Evolutionary conservation across 2,888 invertebrate species (phyloP).

Genomic region (Xestia xanthographa): DNA sequence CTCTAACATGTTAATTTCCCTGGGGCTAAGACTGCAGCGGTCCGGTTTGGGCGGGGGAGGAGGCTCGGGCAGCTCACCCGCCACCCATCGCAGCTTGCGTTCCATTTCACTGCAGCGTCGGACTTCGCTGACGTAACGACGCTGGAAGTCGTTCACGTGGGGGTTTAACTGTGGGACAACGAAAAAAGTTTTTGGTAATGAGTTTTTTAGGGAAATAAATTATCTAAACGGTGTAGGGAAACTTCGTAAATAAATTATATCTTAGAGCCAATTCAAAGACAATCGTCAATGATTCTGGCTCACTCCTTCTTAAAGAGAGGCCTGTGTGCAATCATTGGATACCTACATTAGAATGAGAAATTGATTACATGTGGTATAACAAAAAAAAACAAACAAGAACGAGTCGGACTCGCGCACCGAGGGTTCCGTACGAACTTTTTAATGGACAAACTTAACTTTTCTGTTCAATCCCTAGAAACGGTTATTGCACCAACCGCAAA

Average conservation of each 20-base stretch:
- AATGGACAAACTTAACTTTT: too few relatives aligned
- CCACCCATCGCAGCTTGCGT: constrained; percentile 86
- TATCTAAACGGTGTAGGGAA: neutral
- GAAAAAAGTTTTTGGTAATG: neutral
- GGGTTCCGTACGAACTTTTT: too few relatives aligned
- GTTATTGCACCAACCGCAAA: too few relatives aligned
- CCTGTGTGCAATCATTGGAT: too few relatives aligned
- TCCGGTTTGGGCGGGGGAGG: constrained; percentile 85
- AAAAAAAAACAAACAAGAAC: too few relatives aligned
- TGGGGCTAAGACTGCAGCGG: constrained; percentile 79
- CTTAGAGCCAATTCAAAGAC: neutral
- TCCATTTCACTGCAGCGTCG: constrained; percentile 88
- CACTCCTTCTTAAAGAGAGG: too few relatives aligned
- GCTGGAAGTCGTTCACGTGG: constrained; percentile 87
- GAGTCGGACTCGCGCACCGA: too few relatives aligned
- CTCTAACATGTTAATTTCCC: constrained; percentile 87
- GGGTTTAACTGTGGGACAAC: constrained; percentile 81
- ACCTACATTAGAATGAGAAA: too few relatives aligned
- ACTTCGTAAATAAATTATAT: neutral
- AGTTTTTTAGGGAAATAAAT: neutral
- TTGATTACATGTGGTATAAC: too few relatives aligned
- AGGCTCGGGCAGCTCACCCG: constrained; percentile 84
- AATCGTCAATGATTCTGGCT: neutral
- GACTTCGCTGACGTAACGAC: constrained; percentile 87
- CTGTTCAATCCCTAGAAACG: too few relatives aligned